Evolutionary conservation across 2,888 invertebrate genomes (phyloP), one percentile per base, ranked within the genome.

Genomic region (Anoplius nigerrimus): DNA sequence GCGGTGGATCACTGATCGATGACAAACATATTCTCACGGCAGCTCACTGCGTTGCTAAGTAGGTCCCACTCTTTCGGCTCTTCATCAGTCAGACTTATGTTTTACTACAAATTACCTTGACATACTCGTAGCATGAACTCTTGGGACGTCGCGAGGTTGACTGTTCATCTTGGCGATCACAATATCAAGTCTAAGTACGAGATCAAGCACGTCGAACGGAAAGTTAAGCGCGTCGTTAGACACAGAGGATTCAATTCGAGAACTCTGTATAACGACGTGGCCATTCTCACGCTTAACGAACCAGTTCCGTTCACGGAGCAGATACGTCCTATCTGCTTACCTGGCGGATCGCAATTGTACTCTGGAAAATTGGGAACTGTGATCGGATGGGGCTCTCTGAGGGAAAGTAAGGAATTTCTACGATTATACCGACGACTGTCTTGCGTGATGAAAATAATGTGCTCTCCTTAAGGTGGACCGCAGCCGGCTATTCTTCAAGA

Each of bases 31-130:
- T 97, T 57, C 89, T 97, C 15, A 94, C 96, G 1, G 96, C 96
- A 0, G 96, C 97, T 0, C 96, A 97, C 89, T 97, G 97, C 87
- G 95, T 97, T 24, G 95, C 95, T 34, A 95, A 95, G 96, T 96
- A 90, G 92, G 93, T 89, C 46, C 11, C 27, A 15, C 53, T 1
- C 27, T 48, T 2, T 48, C n/a, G n/a, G n/a, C n/a, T n/a, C n/a
- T n/a, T n/a, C n/a, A n/a, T n/a, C n/a, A n/a, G n/a, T n/a, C n/a
- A n/a, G n/a, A n/a, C n/a, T n/a, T n/a, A n/a, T n/a, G n/a, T n/a
- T n/a, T 5, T 13, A 18, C n/a, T 53, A 48, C n/a, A 5, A 58
- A 55, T 46, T 24, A 45, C 34, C 18, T 20, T 52, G 58, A 24
- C n/a, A 24, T 72, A 69, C 52, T 88, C 89, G 46, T 86, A 96